Percentiles rank a stretch among this genome's conserved stretches.
Evolutionary conservation across 2,888 invertebrate genomes (phyloP).

Genomic region (Amorpha juglandis): DNA sequence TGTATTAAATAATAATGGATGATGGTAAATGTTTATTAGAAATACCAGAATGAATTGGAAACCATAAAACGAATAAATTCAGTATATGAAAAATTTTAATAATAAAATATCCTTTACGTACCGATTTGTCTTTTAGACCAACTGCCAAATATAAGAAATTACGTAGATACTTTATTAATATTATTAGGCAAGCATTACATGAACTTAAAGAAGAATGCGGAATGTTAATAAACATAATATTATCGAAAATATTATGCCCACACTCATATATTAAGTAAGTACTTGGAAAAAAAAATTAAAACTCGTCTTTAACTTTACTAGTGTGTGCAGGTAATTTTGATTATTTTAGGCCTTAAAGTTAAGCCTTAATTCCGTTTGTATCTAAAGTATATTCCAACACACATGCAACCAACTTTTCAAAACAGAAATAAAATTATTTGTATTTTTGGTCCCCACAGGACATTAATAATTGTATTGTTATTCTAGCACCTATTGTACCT

Average conservation of each 20-base stretch:
- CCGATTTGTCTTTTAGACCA: too few species aligned
- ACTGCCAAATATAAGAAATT: too few species aligned
- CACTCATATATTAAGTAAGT: background rate
- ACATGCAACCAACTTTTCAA: background rate
- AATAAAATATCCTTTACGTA: too few species aligned
- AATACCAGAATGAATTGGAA: too few species aligned
- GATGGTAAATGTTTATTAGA: too few species aligned
- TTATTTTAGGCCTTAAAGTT: background rate
- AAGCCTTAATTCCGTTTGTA: background rate
- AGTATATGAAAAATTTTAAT: too few species aligned
- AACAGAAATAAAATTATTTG: background rate
- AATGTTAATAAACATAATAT: constrained; percentile 7
- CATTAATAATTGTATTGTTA: background rate
- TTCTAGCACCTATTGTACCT: constrained; percentile 16
- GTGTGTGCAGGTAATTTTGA: background rate
- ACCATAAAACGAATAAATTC: too few species aligned
- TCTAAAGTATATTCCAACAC: background rate
- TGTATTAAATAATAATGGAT: background rate
- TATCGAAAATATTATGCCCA: background rate
- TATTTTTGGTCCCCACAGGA: constrained; percentile 26
- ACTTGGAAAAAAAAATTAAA: background rate
- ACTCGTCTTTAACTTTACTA: background rate
- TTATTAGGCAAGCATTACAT: background rate
- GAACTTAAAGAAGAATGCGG: background rate
- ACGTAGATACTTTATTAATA: too few species aligned